Percentiles rank a stretch among this genome's conserved stretches.
Evolutionary conservation across 2,888 invertebrate species (phyloP).

Genomic region (Amblyjoppa fuscipennis): DNA sequence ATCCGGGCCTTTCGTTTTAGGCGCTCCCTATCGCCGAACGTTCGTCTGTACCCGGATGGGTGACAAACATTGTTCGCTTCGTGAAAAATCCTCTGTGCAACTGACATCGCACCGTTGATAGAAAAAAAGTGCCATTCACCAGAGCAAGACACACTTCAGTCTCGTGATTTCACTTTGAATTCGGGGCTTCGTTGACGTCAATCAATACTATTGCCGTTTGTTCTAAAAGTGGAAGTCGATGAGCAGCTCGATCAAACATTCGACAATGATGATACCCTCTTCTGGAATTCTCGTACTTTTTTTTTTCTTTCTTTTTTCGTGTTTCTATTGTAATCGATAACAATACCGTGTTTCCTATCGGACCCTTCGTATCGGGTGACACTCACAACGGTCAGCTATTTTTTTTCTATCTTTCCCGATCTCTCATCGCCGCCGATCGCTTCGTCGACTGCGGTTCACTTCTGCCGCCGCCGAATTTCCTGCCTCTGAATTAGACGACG

Average conservation of each 20-base stretch:
- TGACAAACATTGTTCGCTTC: slow-evolving; percentile 42
- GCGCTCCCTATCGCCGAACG: not conserved
- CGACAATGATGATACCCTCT: not conserved
- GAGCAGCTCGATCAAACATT: not conserved
- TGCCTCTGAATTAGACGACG: no score
- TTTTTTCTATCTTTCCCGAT: no score
- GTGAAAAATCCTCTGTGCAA: not conserved
- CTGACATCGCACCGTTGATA: not conserved
- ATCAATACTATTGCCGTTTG: not conserved
- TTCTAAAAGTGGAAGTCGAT: not conserved
- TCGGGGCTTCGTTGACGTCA: not conserved
- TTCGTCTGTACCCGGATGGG: not conserved
- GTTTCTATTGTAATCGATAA: not conserved
- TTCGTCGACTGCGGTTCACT: no score
- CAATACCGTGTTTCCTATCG: no score
- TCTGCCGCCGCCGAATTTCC: no score
- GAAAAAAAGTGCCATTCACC: slow-evolving; percentile 34
- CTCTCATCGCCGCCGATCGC: no score
- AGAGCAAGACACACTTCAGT: not conserved
- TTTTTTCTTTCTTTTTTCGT: not conserved
- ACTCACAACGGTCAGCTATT: no score
- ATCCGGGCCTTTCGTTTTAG: slow-evolving; percentile 18
- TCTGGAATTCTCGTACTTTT: not conserved
- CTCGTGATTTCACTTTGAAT: slow-evolving; percentile 31
- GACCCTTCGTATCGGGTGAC: no score